phyloP scores from a whole-genome alignment of 1,140 invertebrate species.

The Myzus persicae region DNA sequence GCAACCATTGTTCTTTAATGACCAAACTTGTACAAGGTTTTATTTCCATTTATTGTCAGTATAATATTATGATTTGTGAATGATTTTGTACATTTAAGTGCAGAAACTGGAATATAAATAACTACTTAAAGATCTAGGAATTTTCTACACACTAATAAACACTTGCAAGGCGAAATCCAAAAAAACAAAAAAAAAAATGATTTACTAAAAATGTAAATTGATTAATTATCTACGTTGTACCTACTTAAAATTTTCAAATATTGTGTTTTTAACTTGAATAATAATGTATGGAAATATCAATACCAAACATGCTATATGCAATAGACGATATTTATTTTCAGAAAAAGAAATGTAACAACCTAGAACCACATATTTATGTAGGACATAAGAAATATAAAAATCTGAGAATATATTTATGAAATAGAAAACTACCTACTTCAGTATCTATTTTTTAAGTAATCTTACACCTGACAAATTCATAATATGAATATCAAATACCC shows the following conservation, averaged over 20 bases:
- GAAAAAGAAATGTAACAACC: not conserved
- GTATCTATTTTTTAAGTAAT: too few relatives aligned
- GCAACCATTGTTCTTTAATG: not conserved
- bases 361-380: not conserved
- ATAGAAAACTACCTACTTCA: not conserved
- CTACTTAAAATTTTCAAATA: not conserved
- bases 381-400: too few relatives aligned
- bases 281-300: not conserved
- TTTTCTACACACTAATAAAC: not conserved
- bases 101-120: not conserved
- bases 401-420: not conserved
- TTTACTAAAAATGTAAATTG: not conserved
- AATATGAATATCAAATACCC: not conserved
- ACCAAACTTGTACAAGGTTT: not conserved
- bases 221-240: not conserved
- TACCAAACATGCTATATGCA: not conserved
- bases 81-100: not conserved
- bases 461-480: not conserved
- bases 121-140: not conserved
- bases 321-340: not conserved
- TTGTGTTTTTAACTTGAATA: not conserved
- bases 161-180: not conserved
- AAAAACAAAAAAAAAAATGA: not conserved
- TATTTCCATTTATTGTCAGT: not conserved
- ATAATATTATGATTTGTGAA: not conserved